A percentile compares a stretch with the other conserved stretches of the same genome.
Evolutionary conservation across 1,140 invertebrate species (phyloP).

Genomic region (Scaptodrosophila lebanonensis): DNA sequence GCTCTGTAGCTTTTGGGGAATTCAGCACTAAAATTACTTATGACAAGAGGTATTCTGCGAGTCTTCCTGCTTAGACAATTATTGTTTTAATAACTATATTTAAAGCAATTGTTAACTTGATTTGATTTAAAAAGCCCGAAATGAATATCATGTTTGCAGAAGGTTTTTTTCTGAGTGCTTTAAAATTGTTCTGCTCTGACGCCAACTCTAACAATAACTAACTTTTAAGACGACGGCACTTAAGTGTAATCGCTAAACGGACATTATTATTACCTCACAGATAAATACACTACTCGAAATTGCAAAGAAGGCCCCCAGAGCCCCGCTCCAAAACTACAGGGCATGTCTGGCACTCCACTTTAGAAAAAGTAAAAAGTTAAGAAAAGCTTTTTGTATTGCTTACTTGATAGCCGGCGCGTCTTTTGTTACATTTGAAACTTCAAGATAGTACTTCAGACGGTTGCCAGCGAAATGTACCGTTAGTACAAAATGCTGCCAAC

Average conservation of each 20-base stretch:
- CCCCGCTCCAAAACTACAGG: no score
- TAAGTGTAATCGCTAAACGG: conserved; percentile 71
- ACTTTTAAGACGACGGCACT: conserved; percentile 43
- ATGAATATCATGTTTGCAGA: background rate
- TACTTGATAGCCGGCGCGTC: conserved; percentile 37
- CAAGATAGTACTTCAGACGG: conserved; percentile 56
- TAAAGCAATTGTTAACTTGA: no score
- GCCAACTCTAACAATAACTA: conserved; percentile 28
- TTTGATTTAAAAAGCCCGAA: conserved; percentile 1
- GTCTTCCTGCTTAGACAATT: no score
- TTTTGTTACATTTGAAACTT: conserved; percentile 67
- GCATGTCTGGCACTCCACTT: no score
- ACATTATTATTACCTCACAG: conserved; percentile 70
- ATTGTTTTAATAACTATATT: no score
- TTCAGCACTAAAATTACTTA: no score
- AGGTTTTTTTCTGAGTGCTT: background rate
- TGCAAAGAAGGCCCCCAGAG: no score
- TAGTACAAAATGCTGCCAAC: conserved; percentile 22
- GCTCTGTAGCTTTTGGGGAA: no score
- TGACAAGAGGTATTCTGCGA: no score
- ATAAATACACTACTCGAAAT: conserved; percentile 44
- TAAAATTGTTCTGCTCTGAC: background rate
- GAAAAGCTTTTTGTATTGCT: conserved; percentile 51
- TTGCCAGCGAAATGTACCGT: conserved; percentile 52
- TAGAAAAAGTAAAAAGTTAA: conserved; percentile 4